phyloP scores from a whole-genome alignment of 2,797 vertebrate species.

The Hemitrygon akajei region DNA sequence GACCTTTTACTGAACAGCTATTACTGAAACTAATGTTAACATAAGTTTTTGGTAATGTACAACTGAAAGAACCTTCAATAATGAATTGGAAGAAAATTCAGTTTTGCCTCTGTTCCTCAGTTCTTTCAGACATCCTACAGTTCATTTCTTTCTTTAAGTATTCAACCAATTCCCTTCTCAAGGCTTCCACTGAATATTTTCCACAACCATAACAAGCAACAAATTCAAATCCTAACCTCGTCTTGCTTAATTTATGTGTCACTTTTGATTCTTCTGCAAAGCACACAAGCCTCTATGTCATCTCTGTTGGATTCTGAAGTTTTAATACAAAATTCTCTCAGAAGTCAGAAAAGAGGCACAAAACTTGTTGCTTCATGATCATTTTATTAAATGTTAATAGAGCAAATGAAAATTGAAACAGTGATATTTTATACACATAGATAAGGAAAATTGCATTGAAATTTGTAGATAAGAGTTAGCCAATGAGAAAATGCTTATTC shows the following conservation, averaged over 20 bases:
- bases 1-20: not conserved
- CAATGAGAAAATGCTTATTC: too few species aligned
- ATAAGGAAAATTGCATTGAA: too few species aligned
- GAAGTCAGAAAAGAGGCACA: too few species aligned
- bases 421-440: too few species aligned
- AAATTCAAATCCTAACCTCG: not conserved
- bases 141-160: not conserved
- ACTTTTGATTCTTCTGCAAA: not conserved
- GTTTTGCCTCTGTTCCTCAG: not conserved
- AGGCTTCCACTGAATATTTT: not conserved
- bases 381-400: too few species aligned
- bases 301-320: too few species aligned
- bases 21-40: not conserved
- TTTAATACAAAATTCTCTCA: too few species aligned
- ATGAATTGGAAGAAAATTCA: not conserved
- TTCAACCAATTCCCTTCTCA: not conserved
- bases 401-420: too few species aligned
- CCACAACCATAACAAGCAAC: not conserved
- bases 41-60: not conserved
- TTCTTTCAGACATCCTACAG: not conserved
- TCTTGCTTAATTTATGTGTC: not conserved
- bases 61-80: not conserved
- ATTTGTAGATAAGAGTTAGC: too few species aligned
- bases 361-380: too few species aligned
- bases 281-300: not conserved